Evolutionary conservation across 2,888 invertebrate genomes (phyloP).

Genomic region (Hirudinaria manillensis): DNA sequence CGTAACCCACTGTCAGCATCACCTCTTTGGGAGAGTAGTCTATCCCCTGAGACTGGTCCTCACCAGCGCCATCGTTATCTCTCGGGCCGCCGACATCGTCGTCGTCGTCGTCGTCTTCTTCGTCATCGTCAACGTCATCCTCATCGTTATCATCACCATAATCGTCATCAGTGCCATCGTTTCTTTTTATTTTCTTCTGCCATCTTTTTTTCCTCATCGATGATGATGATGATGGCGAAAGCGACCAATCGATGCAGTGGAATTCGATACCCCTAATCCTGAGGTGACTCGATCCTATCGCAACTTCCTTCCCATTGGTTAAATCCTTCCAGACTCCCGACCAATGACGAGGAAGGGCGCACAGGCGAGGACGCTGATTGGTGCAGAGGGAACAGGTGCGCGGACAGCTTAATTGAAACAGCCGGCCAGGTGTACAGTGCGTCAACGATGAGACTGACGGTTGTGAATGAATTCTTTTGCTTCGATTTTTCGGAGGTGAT

Average conservation of each 20-base stretch:
- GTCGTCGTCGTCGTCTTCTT: neutral
- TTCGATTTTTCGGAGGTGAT: too few species aligned
- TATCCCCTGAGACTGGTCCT: too few species aligned
- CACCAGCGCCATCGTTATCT: too few species aligned
- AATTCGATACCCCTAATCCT: neutral
- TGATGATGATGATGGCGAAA: neutral
- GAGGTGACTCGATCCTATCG: neutral
- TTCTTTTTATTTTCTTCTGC: neutral
- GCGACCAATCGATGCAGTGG: constrained; percentile 11
- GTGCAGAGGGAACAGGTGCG: constrained; percentile 14
- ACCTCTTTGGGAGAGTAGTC: too few species aligned
- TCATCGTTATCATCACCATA: neutral
- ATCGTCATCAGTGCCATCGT: neutral
- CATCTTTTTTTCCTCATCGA: neutral
- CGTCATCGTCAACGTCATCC: neutral
- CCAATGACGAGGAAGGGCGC: constrained; percentile 20
- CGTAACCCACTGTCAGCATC: too few species aligned
- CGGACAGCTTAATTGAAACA: neutral
- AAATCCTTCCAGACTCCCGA: constrained; percentile 6
- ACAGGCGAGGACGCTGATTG: constrained; percentile 13
- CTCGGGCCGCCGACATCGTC: too few species aligned
- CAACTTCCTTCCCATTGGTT: neutral
- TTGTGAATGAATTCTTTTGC: too few species aligned
- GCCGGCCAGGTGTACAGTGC: neutral
- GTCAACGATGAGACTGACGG: neutral